Conservation (phyloP, 2,797 vertebrate genomes). For the Furcifer pardalis region DNA sequence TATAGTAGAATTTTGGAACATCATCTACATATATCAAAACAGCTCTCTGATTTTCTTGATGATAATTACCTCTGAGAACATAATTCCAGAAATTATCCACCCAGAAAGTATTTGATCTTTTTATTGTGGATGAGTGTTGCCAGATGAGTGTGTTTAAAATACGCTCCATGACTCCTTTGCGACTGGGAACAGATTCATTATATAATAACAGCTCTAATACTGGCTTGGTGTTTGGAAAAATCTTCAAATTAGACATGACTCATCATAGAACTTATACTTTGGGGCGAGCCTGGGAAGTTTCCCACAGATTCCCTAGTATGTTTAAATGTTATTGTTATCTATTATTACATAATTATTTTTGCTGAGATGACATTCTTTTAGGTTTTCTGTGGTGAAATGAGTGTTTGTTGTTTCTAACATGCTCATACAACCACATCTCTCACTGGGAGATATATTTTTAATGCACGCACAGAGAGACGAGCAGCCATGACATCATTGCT, state of each 20-base stretch:
- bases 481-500: rapidly evolving
- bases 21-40: not conserved
- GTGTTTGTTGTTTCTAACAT: not conserved
- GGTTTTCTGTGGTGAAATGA: not conserved
- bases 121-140: not conserved
- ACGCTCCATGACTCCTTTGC: not conserved
- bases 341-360: not conserved
- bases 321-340: not conserved
- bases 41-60: not conserved
- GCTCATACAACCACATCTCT: not conserved
- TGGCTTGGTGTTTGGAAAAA: not conserved
- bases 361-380: rapidly evolving
- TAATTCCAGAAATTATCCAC: not conserved
- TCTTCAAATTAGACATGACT: not conserved
- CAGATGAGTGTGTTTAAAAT: constrained; percentile 5
- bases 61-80: not conserved
- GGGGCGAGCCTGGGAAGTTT: not conserved
- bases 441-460: not conserved
- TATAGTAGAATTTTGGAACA: not conserved
- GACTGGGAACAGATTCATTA: not conserved
- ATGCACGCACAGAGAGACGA: not conserved
- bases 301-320: not conserved
- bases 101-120: not conserved
- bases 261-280: not conserved
- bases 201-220: not conserved